Conservation (phyloP, 2,113 vertebrate genomes). For the Ptyas mucosa region DNA sequence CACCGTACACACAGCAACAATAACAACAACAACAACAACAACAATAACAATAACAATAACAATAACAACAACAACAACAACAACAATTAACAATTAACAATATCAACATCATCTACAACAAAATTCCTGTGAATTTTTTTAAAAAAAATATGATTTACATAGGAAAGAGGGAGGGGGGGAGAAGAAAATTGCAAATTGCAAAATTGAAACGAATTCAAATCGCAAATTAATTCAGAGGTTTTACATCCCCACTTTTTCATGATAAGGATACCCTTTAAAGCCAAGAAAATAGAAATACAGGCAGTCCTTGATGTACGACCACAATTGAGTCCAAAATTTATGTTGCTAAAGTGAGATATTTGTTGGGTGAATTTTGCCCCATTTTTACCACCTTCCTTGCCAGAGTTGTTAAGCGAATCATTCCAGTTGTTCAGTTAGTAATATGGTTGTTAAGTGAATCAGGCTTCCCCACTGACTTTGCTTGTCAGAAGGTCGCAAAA, state of each 20-base stretch:
- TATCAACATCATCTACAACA: neutral
- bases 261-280: slow-evolving; percentile 34
- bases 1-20: neutral
- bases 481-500: too few relatives aligned
- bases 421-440: too few relatives aligned
- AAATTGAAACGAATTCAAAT: too few relatives aligned
- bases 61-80: neutral
- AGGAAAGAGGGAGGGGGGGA: neutral
- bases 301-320: too few relatives aligned
- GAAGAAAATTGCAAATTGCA: neutral
- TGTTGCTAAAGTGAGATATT: too few relatives aligned
- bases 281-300: neutral
- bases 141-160: neutral
- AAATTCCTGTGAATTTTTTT: neutral
- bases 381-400: too few relatives aligned
- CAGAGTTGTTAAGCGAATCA: too few relatives aligned
- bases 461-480: too few relatives aligned
- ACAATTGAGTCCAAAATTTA: too few relatives aligned
- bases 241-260: slow-evolving; percentile 25
- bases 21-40: neutral
- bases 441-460: too few relatives aligned
- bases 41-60: too few relatives aligned
- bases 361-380: too few relatives aligned
- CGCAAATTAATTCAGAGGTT: slow-evolving; percentile 37
- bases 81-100: neutral